phyloP scores from a whole-genome alignment of 1,140 invertebrate genomes.

The Polypedilum vanderplanki region DNA sequence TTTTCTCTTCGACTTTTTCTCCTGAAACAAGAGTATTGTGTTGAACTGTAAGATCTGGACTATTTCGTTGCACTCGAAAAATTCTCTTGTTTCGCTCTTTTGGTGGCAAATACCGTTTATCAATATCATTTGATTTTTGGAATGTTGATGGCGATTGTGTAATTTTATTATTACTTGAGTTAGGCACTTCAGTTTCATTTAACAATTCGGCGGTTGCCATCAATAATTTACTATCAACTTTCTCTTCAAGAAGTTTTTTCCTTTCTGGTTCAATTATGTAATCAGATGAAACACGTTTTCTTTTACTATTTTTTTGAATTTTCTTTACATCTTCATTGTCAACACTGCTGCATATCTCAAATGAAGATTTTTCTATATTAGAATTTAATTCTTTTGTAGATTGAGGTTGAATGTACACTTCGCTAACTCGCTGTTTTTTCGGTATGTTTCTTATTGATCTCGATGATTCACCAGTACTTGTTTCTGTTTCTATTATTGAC shows the following conservation, averaged over 20 bases:
- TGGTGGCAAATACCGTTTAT: constrained; percentile 35
- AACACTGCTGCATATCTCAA: neutral
- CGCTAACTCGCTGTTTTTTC: constrained; percentile 4
- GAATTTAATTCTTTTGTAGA: neutral
- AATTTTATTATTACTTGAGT: constrained; percentile 41
- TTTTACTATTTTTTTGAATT: neutral
- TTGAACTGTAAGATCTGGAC: neutral
- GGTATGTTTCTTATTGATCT: constrained; percentile 23
- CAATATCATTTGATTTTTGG: constrained; percentile 37
- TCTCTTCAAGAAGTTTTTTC: constrained; percentile 37
- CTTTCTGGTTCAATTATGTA: neutral
- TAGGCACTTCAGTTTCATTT: constrained; percentile 49
- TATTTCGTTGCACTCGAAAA: constrained; percentile 31
- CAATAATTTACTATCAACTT: constrained; percentile 38
- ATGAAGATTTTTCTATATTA: neutral
- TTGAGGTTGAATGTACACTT: constrained; percentile 18
- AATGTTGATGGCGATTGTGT: constrained; percentile 44
- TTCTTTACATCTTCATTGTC: neutral
- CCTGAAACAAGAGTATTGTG: neutral
- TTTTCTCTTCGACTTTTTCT: neutral
- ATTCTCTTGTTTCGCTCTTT: constrained; percentile 41
- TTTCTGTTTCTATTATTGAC: neutral
- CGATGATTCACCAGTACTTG: neutral
- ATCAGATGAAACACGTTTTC: neutral
- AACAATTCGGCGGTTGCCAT: constrained; percentile 50